Conservation (phyloP, 2,113 vertebrate genomes). For the Podarcis cretensis region DNA sequence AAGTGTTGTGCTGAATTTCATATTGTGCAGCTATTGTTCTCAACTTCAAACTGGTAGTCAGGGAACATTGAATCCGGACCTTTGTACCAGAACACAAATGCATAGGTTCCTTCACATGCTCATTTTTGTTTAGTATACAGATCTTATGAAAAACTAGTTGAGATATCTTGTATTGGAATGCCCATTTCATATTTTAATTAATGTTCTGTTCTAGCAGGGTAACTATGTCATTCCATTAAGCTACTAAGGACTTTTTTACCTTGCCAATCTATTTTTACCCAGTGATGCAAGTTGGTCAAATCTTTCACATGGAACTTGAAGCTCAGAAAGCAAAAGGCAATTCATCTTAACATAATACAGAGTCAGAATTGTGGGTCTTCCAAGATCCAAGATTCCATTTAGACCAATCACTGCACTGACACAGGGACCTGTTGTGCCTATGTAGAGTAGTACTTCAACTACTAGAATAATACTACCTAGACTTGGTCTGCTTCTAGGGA, state of each 20-base stretch:
- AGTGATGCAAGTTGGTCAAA: background rate
- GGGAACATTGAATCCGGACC: no score
- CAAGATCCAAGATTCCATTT: background rate
- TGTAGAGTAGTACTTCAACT: background rate
- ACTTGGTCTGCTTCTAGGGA: background rate
- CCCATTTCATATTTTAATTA: background rate
- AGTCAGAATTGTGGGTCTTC: background rate
- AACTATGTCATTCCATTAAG: background rate
- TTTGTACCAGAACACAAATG: background rate
- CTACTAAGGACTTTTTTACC: accelerated
- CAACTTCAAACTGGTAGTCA: no score
- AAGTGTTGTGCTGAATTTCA: no score
- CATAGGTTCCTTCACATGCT: background rate
- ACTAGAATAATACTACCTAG: background rate
- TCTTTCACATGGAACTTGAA: background rate
- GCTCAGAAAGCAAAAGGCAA: background rate
- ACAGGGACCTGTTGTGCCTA: background rate
- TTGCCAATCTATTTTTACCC: background rate
- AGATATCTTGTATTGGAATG: background rate
- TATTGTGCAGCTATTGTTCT: no score
- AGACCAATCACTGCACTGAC: no score
- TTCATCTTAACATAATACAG: background rate
- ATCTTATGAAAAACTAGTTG: background rate
- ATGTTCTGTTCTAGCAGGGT: background rate
- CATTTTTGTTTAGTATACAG: background rate